Evolutionary conservation across 2,113 vertebrate genomes (phyloP), one percentile per base, ranked within the genome.

Genomic region (Dromas ardeola): DNA sequence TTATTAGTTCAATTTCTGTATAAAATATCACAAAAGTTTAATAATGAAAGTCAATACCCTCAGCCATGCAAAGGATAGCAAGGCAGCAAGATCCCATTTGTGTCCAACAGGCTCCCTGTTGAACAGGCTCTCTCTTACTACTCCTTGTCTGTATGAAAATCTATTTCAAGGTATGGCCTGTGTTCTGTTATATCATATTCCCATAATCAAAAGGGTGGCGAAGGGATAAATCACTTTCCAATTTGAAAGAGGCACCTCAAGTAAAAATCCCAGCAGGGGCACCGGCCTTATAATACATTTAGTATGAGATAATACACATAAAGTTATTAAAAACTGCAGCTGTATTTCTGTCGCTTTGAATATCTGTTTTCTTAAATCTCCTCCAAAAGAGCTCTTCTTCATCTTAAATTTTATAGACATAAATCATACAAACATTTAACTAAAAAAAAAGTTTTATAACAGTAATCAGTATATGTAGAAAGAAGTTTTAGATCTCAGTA

Each of bases 1-100:
- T 85, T 97, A 92, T 86, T 77, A 90, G 42, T 94, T 91, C 88
- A 21, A 80, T 88, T 95, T 93, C 59, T 94, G 20, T 65, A 86
- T 36, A 65, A 55, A 88, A 80, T 65, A 62, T 34, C 25, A 70
- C 17, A 73, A 25, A 38, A 81, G 18, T 69, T 73, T 62, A 86
- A 47, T 13, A 80, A 65, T 26, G 30, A 58, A 73, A 80, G 7
- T 14, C 0, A 80, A 76, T 65, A 49, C 13, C 8, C 65, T 81
- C 73, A 90, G 27, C 61, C 4, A 16, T 20, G 32, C 5, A 42
- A 72, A 71, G 43, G 32, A 45, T 12, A 91, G 7, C 25, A 67
- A 89, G 42, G 22, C 14, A 86, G 30, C 15, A 32, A 90, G 38
- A 59, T 43, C 17, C 45, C 21, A 6, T 29, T 49, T 62, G 10